Evolutionary conservation across 2,888 invertebrate genomes (phyloP).

Genomic region (Spatulosminthurus flaviceps): DNA sequence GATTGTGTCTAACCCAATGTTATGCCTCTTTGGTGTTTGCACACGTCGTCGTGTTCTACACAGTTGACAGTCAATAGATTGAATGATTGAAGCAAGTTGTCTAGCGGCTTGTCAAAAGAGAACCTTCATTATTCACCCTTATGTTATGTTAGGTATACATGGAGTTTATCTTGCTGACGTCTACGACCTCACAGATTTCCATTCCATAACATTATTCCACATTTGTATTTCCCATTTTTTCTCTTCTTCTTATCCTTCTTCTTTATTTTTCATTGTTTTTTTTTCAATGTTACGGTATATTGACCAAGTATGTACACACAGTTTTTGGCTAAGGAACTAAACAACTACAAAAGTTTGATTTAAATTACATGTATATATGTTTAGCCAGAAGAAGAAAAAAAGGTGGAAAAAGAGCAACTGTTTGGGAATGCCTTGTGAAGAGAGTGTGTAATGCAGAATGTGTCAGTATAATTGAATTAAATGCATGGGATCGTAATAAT

Average conservation of each 20-base stretch:
- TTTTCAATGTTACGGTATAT: no score
- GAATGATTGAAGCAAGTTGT: slow-evolving; percentile 56
- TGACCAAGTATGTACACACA: no score
- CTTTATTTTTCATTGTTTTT: no score
- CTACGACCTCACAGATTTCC: slow-evolving; percentile 53
- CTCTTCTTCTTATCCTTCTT: not conserved
- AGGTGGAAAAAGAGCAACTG: not conserved
- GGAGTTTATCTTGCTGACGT: slow-evolving; percentile 46
- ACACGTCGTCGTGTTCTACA: slow-evolving; percentile 37
- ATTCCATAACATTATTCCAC: not conserved
- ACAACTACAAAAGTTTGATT: no score
- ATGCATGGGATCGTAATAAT: not conserved
- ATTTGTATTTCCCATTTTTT: not conserved
- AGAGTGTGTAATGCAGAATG: not conserved
- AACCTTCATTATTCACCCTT: slow-evolving; percentile 18
- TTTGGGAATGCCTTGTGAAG: not conserved
- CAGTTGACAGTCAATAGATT: slow-evolving; percentile 49
- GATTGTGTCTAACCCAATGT: slow-evolving; percentile 10
- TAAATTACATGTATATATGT: no score
- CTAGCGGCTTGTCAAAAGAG: slow-evolving; percentile 52
- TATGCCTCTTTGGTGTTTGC: slow-evolving; percentile 11
- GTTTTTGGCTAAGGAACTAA: no score
- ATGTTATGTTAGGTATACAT: slow-evolving; percentile 10
- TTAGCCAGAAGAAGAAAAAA: not conserved
- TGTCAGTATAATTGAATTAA: not conserved